A percentile compares a stretch with the other conserved stretches of the same genome.
Conservation (phyloP, 1,140 invertebrate species). For the Nebria ingens region DNA sequence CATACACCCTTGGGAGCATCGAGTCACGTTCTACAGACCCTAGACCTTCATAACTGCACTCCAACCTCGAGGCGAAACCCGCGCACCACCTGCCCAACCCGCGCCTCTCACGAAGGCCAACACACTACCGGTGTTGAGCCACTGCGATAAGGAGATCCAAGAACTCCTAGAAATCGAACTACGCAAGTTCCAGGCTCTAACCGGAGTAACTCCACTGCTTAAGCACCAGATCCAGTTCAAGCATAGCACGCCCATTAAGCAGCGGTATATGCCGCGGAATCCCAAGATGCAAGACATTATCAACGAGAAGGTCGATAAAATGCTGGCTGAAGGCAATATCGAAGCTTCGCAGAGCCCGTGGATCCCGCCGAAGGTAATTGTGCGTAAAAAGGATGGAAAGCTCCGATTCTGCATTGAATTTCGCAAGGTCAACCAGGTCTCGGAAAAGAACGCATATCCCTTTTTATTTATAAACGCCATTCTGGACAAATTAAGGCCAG, state of each 20-base stretch:
- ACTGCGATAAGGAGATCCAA: neutral
- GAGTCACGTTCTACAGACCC: neutral
- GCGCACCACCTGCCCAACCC: neutral
- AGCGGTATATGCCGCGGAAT: neutral
- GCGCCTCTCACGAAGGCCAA: neutral
- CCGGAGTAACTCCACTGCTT: neutral
- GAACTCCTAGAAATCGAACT: neutral
- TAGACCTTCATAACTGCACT: neutral
- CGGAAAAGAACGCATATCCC: conserved; percentile 22
- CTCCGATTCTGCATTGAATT: conserved; percentile 22
- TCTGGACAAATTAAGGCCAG: conserved; percentile 20
- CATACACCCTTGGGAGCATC: no score
- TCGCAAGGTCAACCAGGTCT: conserved; percentile 22
- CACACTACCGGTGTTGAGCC: neutral
- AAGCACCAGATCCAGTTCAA: neutral
- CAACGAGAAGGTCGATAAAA: neutral
- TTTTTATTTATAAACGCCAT: conserved; percentile 11
- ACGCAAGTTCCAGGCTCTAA: neutral
- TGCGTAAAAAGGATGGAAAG: conserved; percentile 11
- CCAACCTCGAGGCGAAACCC: no score
- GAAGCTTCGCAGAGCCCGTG: conserved; percentile 9
- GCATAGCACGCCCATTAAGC: neutral
- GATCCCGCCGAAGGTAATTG: conserved; percentile 8
- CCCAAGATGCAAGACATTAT: conserved; percentile 8
- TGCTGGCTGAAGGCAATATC: neutral